phyloP scores from a whole-genome alignment of 2,797 vertebrate genomes.

The Discoglossus pictus region DNA sequence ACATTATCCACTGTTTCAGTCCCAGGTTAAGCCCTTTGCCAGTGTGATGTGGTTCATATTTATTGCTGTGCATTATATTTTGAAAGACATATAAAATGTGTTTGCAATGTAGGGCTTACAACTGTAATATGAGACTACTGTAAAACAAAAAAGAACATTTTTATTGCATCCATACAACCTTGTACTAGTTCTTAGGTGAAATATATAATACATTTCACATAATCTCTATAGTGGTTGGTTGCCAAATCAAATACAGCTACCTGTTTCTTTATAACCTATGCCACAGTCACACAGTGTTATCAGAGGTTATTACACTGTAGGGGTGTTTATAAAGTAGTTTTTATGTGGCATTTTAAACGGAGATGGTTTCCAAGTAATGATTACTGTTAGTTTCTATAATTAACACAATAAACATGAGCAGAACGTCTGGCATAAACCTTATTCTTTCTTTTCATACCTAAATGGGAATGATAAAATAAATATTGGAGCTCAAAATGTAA shows the following conservation, averaged over 20 bases:
- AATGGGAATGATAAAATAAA: too few relatives aligned
- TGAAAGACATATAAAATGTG: too few relatives aligned
- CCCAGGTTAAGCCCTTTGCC: too few relatives aligned
- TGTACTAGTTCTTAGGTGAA: constrained; percentile 8
- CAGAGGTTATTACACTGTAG: constrained; percentile 4
- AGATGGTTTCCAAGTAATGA: neutral
- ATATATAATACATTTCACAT: constrained; percentile 3
- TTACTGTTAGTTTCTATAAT: constrained; percentile 7
- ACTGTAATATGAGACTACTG: too few relatives aligned
- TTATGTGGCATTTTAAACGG: constrained; percentile 14
- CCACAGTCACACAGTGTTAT: constrained; percentile 8
- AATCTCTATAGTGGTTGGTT: constrained; percentile 4
- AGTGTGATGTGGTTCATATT: neutral
- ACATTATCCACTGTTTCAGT: too few relatives aligned
- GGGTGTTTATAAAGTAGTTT: neutral
- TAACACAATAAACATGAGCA: constrained; percentile 8
- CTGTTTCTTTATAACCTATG: constrained; percentile 9
- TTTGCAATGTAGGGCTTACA: too few relatives aligned
- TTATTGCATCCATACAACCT: constrained; percentile 5
- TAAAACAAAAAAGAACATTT: neutral
- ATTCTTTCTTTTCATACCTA: neutral
- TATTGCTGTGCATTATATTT: neutral
- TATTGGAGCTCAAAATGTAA: too few relatives aligned
- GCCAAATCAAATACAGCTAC: constrained; percentile 30
- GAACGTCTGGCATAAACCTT: neutral